Evolutionary conservation across 2,113 vertebrate species (phyloP), one percentile per base, ranked within the genome.

Genomic region (Nibea albiflora): DNA sequence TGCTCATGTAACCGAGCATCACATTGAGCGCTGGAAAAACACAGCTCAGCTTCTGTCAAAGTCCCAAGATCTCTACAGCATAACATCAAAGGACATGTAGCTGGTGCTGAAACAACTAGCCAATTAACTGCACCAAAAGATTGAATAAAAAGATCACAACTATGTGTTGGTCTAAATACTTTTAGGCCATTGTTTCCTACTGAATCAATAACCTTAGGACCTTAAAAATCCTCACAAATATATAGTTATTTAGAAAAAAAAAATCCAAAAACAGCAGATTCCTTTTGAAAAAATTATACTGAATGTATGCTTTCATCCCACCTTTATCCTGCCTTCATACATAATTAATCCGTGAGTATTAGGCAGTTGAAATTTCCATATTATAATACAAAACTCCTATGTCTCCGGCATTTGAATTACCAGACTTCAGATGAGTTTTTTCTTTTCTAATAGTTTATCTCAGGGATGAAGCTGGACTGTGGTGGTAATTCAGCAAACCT

Each of bases 311-410:
- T 81, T 78, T 76, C 66, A 64, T 78, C 83, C 63, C 76, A 77
- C 76, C 42, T 81, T 56, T 11, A 11, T 28, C 19, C 68, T 62
- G n/a, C 6, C 20, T 20, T 79, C 76, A 65, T 78, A 14, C 76
- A 78, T 76, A 47, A 62, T 81, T 70, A 83, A 76, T 78, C 47
- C 46, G 5, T 1, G 3, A 54, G 60, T n/a, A 52, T 70, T 49
- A 67, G 42, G 70, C 35, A 5, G 42, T 26, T 63, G 31, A 70
- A 31, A 80, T 87, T 76, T 81, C 58, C 75, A 77, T 70, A 56
- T 68, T 66, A 53, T 54, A 70, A 69, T 17, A 52, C n/a, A 53
- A 73, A 80, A 49, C 76, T 46, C 1, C 12, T 60, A 44, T 61
- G 42, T 79, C 67, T 67, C 19, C 7, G 35, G 39, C 2, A 1